These are phyloP conservation scores for Coelopa frigida DNA, from an alignment of 1,140 invertebrate species.

Conservation along the genomic window DNA sequence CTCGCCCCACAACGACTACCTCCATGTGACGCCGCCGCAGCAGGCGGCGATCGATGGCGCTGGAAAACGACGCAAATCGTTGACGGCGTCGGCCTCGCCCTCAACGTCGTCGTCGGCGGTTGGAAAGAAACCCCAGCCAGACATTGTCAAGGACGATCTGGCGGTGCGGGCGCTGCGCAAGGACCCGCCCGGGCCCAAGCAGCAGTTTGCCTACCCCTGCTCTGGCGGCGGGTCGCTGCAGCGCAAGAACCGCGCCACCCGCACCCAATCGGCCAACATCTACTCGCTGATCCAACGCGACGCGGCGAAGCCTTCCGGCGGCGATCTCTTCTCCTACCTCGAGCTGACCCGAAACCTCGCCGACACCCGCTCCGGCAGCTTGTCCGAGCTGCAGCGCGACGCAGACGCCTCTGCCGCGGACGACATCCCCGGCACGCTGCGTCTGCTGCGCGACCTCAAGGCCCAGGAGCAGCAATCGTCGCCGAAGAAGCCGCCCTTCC, in stretches of 20 bases:
- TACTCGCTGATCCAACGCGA: slow-evolving; percentile 60
- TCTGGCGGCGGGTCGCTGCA: slow-evolving; percentile 20
- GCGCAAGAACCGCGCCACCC: slow-evolving; percentile 66
- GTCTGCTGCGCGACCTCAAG: slow-evolving; percentile 30
- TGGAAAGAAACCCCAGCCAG: slow-evolving; percentile 57
- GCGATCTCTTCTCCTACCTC: slow-evolving; percentile 37
- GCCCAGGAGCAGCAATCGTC: slow-evolving; percentile 26
- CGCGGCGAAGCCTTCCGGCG: slow-evolving; percentile 41
- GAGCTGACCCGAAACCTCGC: slow-evolving; percentile 32
- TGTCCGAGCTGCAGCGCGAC: slow-evolving; percentile 35
- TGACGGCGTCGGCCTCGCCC: too few species aligned
- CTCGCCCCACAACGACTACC: slow-evolving; percentile 67
- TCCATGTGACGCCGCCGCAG: slow-evolving; percentile 62
- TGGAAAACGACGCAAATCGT: too few species aligned
- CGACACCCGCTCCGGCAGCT: slow-evolving; percentile 35
- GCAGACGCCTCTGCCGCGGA: slow-evolving; percentile 13
- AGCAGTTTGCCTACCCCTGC: slow-evolving; percentile 25
- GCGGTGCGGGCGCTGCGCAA: slow-evolving; percentile 77
- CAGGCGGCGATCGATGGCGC: slow-evolving; percentile 10
- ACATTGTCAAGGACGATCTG: slow-evolving; percentile 78
- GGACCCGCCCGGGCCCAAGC: slow-evolving; percentile 49
- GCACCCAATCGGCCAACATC: slow-evolving; percentile 74
- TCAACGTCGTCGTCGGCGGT: too few species aligned
- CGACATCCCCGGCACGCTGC: slow-evolving; percentile 32
- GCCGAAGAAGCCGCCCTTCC: slow-evolving; percentile 25